Conservation (phyloP, 92 coral and sea anemone genomes). For the Chrysogorgia sp. region DNA sequence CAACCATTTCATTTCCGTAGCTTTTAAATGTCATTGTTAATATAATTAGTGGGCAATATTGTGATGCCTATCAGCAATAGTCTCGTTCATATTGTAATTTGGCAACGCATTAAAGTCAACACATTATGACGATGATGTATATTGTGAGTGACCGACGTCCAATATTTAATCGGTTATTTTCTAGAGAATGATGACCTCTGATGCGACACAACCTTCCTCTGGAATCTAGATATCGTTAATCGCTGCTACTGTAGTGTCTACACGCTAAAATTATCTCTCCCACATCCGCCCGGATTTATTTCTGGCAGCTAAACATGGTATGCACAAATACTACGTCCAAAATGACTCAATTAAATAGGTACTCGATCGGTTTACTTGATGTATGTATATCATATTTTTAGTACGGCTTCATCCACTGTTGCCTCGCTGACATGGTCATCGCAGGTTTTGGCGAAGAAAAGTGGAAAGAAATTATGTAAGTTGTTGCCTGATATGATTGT, state of each 20-base stretch:
- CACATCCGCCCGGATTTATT: no score
- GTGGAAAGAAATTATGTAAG: constrained; percentile 90
- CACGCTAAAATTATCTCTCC: no score
- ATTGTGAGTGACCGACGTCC: constrained; percentile 23
- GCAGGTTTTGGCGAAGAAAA: constrained; percentile 94
- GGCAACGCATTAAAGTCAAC: constrained; percentile 27
- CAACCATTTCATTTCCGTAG: not conserved
- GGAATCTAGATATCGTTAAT: not conserved
- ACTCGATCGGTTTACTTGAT: no score
- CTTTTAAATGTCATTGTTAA: not conserved
- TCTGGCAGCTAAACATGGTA: not conserved
- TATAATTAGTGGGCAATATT: not conserved
- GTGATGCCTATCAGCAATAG: not conserved
- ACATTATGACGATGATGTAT: constrained; percentile 39
- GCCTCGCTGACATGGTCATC: constrained; percentile 88
- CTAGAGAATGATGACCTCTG: constrained; percentile 1
- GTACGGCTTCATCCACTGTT: constrained; percentile 98
- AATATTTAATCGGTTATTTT: constrained; percentile 1
- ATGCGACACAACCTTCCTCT: constrained; percentile 1
- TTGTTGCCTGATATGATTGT: constrained; percentile 22
- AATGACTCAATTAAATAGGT: no score
- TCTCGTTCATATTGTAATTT: constrained; percentile 19
- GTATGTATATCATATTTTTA: no score
- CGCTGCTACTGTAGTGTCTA: no score
- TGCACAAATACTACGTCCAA: not conserved